Conservation (phyloP, 2,888 invertebrate genomes). For the Polyploca ridens region DNA sequence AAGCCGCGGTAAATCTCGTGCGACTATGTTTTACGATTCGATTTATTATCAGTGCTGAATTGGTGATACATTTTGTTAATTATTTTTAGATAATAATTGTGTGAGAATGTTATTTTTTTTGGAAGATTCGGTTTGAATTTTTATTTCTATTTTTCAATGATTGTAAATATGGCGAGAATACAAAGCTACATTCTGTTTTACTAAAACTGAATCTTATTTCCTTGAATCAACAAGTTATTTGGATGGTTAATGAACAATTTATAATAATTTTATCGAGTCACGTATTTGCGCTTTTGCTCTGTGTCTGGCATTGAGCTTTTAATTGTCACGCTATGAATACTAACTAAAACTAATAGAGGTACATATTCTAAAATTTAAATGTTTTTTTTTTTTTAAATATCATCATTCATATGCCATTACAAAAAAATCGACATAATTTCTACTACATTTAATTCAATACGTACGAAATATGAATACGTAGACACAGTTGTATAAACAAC, state of each 20-base stretch:
- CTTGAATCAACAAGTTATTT: conserved; percentile 36
- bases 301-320: conserved; percentile 38
- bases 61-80: no score
- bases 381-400: no score
- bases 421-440: neutral
- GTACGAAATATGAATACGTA: neutral
- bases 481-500: neutral
- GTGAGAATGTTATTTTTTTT: no score
- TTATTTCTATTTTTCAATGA: no score
- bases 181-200: neutral
- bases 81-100: no score
- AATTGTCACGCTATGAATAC: conserved; percentile 35
- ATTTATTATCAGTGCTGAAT: neutral
- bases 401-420: no score
- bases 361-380: neutral
- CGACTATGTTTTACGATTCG: neutral
- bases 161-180: neutral
- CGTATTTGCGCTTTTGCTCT: conserved; percentile 33
- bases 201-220: conserved; percentile 12
- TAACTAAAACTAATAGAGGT: neutral
- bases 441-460: no score
- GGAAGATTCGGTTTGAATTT: no score
- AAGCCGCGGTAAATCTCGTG: no score
- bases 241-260: conserved; percentile 41
- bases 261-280: conserved; percentile 40